Evolutionary conservation across 2,888 invertebrate genomes (phyloP), one percentile per base, ranked within the genome.

Genomic region (Rhogogaster chlorosoma): DNA sequence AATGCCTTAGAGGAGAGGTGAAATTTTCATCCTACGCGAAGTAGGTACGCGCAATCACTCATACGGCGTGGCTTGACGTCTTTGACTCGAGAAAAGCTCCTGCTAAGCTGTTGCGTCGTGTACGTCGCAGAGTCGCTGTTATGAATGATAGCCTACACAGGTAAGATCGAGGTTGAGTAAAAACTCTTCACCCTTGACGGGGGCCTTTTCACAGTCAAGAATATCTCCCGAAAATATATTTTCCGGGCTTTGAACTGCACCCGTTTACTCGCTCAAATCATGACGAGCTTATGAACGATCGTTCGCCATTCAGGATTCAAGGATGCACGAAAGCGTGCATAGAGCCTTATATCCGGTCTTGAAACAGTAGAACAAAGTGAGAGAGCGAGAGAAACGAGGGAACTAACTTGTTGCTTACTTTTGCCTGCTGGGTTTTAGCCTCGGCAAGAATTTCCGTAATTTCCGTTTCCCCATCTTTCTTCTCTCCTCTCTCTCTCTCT

Each of bases 391-490:
- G 53, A 22, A 45, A 73, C 22, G 32, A 18, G 73, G 42, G 77
- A 53, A 53, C n/a, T 29, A 49, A 77, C 77, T 77, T 77, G 77
- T 77, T 49, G 77, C 77, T 77, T n/a, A 53, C 42, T 32, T 32
- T 77, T 77, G 77, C 26, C 29, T 32, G n/a, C 26, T 32, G 53
- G 53, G 77, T 53, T 77, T 77, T 7, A 73, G 38, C 73, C 29
- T 22, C 38, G 26, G 29, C 42, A 29, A 22, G 42, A 42, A 73
- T 73, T 26, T 73, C 73, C 38, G 53, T 77, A 26, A 77, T 77
- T 73, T 42, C 49, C 49, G 77, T 53, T 57, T 49, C 29, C 9
- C 29, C 29, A 75, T 49, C 45, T 10, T 15, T 42, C 26, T 36
- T 38, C 45, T 42, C 42, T n/a, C 22, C 26, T 36, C 18, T n/a